These are phyloP conservation scores for Hyperoplus lanceolatus DNA, from an alignment of 2,797 vertebrate genomes.

Conservation along the genomic window DNA sequence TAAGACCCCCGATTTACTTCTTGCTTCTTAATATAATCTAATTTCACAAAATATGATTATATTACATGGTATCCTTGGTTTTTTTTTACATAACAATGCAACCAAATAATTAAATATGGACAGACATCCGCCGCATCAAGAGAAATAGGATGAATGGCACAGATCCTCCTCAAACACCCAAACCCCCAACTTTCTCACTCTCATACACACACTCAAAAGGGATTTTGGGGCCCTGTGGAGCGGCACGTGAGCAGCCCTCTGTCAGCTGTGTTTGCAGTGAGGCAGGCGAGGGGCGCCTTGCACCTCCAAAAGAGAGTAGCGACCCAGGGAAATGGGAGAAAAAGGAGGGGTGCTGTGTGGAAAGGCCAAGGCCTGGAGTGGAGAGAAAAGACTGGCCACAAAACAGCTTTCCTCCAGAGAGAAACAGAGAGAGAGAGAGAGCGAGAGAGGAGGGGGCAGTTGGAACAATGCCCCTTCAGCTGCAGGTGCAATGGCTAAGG, in stretches of 20 bases:
- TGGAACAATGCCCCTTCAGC: constrained; percentile 86
- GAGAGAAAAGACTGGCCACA: constrained; percentile 81
- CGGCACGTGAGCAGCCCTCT: constrained; percentile 93
- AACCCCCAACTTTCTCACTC: constrained; percentile 62
- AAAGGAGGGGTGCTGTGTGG: constrained; percentile 66
- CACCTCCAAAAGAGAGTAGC: constrained; percentile 73
- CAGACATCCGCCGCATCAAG: constrained; percentile 68
- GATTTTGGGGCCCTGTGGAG: constrained; percentile 81
- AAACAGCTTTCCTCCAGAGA: constrained; percentile 81
- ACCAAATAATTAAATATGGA: constrained; percentile 71
- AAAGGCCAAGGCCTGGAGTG: constrained; percentile 80
- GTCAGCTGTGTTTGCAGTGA: constrained; percentile 99
- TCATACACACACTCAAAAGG: constrained; percentile 71
- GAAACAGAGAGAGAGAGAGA: constrained; percentile 69
- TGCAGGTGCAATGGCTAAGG: constrained; percentile 86
- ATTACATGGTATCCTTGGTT: constrained; percentile 40
- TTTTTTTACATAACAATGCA: constrained; percentile 53
- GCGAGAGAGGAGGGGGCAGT: constrained; percentile 57
- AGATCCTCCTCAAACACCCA: constrained; percentile 72
- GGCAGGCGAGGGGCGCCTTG: constrained; percentile 85
- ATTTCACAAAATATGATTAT: constrained; percentile 43
- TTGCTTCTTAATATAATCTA: constrained; percentile 23
- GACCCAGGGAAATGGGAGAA: constrained; percentile 65
- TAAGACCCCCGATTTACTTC: constrained; percentile 12
- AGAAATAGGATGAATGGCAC: constrained; percentile 62